phyloP scores from a whole-genome alignment of 2,113 vertebrate genomes.

The Apus apus region DNA sequence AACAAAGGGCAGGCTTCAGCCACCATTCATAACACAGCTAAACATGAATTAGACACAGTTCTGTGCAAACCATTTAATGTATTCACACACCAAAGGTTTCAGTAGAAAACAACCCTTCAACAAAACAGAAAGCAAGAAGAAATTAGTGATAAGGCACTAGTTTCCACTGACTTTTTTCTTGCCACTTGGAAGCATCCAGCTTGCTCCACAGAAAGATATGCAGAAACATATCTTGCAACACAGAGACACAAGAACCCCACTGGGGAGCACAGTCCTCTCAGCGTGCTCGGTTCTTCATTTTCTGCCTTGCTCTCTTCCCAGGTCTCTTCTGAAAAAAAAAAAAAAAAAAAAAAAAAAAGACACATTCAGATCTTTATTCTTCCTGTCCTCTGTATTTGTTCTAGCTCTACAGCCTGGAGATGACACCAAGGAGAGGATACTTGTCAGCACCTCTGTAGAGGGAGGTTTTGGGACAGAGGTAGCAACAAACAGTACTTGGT shows the following conservation, averaged over 20 bases:
- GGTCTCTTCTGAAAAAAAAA: slow-evolving; percentile 88
- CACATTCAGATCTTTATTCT: not conserved
- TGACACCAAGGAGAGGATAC: not conserved
- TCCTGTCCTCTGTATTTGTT: not conserved
- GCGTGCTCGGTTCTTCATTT: slow-evolving; percentile 84
- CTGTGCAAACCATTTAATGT: slow-evolving; percentile 35
- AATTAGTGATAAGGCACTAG: not conserved
- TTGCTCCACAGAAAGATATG: not conserved
- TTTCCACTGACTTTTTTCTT: not conserved
- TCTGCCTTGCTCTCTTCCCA: slow-evolving; percentile 88
- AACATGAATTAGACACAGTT: not conserved
- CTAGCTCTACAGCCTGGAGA: not conserved
- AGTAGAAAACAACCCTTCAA: slow-evolving; percentile 10
- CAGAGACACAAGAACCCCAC: not conserved
- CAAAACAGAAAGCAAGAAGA: not conserved
- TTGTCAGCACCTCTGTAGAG: not conserved
- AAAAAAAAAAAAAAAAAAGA: slow-evolving; percentile 32
- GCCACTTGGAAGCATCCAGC: not conserved
- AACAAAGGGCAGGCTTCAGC: not conserved
- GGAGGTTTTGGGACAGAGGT: not conserved
- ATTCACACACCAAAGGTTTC: not conserved
- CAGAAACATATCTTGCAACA: not conserved
- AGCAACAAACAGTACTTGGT: not conserved
- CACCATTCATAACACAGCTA: not conserved
- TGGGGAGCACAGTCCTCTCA: slow-evolving; percentile 24